A percentile compares a stretch with the other conserved stretches of the same genome.
phyloP scores from a whole-genome alignment of 2,113 vertebrate genomes.

The Excalfactoria chinensis region DNA sequence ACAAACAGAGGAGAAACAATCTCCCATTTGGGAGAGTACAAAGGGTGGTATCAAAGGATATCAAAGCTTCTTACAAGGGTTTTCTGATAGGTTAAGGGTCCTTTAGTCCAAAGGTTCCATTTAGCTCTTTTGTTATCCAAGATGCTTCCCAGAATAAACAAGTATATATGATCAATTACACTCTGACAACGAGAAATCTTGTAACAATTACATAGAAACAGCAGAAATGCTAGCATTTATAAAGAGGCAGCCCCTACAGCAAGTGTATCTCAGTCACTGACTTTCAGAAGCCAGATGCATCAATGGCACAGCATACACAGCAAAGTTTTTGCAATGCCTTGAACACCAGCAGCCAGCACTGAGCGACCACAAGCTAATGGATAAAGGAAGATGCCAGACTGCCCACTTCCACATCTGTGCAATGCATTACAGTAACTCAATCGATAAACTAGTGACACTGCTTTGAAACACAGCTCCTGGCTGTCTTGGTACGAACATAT shows the following conservation, averaged over 20 bases:
- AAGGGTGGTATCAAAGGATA: neutral
- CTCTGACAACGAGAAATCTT: neutral
- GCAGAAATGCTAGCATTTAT: neutral
- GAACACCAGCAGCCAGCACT: neutral
- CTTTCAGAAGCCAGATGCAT: neutral
- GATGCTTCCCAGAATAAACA: neutral
- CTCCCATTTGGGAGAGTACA: neutral
- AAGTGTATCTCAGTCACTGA: neutral
- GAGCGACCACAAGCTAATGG: neutral
- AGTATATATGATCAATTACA: neutral
- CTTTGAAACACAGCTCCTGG: neutral
- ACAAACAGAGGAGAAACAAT: neutral
- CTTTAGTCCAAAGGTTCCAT: neutral
- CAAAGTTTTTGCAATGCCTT: neutral
- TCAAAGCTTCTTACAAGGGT: neutral
- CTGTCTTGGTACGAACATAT: neutral
- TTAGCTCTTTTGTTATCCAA: neutral
- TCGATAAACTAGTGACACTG: neutral
- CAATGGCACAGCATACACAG: neutral
- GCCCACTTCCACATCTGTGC: neutral
- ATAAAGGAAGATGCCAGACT: neutral
- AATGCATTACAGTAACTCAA: neutral
- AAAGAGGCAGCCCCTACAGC: neutral
- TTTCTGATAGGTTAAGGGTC: neutral
- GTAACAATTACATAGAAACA: neutral